These are phyloP conservation scores for Burhinus oedicnemus DNA, from an alignment of 2,113 vertebrate species.

Conservation along the genomic window DNA sequence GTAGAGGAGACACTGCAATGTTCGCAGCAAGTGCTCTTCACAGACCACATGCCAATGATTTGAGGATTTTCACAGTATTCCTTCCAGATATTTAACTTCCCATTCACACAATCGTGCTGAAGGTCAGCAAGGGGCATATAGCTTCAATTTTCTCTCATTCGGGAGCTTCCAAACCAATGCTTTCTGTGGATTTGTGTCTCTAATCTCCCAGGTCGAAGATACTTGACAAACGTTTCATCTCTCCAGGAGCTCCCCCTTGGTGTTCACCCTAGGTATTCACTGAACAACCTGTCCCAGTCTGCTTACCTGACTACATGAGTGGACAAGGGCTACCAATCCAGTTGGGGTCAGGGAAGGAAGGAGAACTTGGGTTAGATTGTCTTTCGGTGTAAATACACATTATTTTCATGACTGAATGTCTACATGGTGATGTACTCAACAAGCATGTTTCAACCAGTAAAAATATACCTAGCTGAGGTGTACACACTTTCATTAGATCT, in stretches of 20 bases:
- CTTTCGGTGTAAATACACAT: background rate
- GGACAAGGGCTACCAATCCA: background rate
- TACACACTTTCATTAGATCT: background rate
- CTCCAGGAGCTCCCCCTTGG: background rate
- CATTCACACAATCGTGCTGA: background rate
- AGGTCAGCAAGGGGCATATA: background rate
- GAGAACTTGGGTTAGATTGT: background rate
- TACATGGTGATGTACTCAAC: background rate
- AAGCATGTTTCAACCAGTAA: background rate
- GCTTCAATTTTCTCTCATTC: background rate
- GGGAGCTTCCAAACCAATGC: background rate
- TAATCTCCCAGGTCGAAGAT: background rate
- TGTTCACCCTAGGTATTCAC: background rate
- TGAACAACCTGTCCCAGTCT: background rate
- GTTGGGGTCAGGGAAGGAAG: background rate
- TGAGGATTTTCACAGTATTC: background rate
- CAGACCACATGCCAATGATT: background rate
- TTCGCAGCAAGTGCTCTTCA: background rate
- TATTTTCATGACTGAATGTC: background rate
- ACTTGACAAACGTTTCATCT: background rate
- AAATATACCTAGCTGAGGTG: background rate
- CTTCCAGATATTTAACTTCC: background rate
- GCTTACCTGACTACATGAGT: background rate
- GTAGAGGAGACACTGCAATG: background rate
- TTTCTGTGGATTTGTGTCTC: background rate